Base-by-base conservation (phyloP, 2,888 invertebrate genomes). In the Fragum whitleyi region DNA sequence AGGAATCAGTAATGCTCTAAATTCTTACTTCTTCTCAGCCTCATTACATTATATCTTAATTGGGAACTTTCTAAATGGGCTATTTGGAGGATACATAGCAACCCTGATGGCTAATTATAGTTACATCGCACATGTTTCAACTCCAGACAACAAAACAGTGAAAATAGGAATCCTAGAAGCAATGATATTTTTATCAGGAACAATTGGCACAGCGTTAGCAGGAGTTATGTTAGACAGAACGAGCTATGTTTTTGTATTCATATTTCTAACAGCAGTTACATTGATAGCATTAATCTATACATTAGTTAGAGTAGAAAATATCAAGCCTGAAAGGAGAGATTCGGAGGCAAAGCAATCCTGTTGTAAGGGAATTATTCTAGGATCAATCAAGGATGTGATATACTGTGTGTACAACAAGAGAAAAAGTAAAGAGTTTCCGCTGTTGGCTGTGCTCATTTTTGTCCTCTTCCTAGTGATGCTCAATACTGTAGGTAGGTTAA, bases 131-230 rank as follows among this genome's bases (percentile, higher is more conserved):
- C 97, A 97, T 90, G 95, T 97, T 26, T 96, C 97, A 0, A 95
- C 96, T 0, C 88, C 95, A 0, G 94, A 96, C 78, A 95, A 96
- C 87, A 95, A 97, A 78, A 98, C 98, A 0, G 92, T 97, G 26
- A 95, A 97, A 79, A 96, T 98, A 3, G 97, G 97, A 0, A 96
- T 98, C 69, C 93, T 98, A 74, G 98, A 98, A 91, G 96, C 96
- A 0, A 96, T 96, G 89, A 97, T 97, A 91, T 95, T 98, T 87
- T 96, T 96, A 75, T 96, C 98, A 0, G 97, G 97, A 95, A 97
- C 97, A 0, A 95, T 96, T 0, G 98, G 98, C 59, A 96, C 97
- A 7, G 96, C 96, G 32, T 91, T 96, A 81, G 97, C 97, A 91
- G 98, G 98, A 0, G 96, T 97, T 73, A 94, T 98, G 85, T 96